Conservation (phyloP, 2,888 invertebrate genomes). For the Lasioglossum leucozonium region DNA sequence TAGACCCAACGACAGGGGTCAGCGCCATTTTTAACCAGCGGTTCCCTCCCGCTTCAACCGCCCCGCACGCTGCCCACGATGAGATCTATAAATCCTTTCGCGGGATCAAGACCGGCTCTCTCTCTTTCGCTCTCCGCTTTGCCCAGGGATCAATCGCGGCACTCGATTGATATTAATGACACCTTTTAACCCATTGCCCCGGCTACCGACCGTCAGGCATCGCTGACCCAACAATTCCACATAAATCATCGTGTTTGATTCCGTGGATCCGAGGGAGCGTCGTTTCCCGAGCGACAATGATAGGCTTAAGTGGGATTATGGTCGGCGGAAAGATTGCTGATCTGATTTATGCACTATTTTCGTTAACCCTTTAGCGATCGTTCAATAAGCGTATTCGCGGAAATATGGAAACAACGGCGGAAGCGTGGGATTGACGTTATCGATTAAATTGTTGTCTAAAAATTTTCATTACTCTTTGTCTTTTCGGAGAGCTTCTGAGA, state of each 20-base stretch:
- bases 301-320: background rate
- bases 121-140: slow-evolving; percentile 28
- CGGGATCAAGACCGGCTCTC: slow-evolving; percentile 59
- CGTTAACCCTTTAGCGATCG: background rate
- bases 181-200: slow-evolving; percentile 66
- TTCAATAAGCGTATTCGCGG: background rate
- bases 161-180: slow-evolving; percentile 75
- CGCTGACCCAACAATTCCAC: slow-evolving; percentile 20
- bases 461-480: too few relatives aligned
- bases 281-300: background rate
- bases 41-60: too few relatives aligned
- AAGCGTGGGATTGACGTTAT: background rate
- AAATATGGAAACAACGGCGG: background rate
- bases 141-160: slow-evolving; percentile 66
- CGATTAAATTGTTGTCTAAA: background rate
- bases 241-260: slow-evolving; percentile 45
- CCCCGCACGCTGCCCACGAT: slow-evolving; percentile 28
- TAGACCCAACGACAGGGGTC: slow-evolving; percentile 77
- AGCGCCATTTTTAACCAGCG: slow-evolving; percentile 73
- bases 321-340: background rate
- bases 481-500: background rate
- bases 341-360: background rate
- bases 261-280: background rate
- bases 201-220: slow-evolving; percentile 51
- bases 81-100: slow-evolving; percentile 72